phyloP scores from a whole-genome alignment of 2,113 vertebrate genomes.

The Chionis minor region DNA sequence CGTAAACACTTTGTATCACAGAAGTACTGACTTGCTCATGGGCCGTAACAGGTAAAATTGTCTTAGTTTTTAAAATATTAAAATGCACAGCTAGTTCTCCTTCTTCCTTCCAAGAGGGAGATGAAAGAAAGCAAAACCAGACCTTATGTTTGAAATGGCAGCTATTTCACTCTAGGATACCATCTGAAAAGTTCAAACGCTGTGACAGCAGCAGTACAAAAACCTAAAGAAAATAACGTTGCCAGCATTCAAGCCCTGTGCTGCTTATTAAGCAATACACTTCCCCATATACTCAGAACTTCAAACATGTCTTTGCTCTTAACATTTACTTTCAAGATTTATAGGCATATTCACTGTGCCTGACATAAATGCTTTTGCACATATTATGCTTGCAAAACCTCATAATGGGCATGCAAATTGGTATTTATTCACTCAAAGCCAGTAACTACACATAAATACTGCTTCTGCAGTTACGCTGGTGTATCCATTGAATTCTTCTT shows the following conservation, averaged over 20 bases:
- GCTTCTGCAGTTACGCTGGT: neutral
- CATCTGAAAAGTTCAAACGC: neutral
- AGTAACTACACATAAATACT: neutral
- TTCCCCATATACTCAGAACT: neutral
- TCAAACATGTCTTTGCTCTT: conserved; percentile 34
- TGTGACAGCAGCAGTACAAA: neutral
- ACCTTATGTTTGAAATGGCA: neutral
- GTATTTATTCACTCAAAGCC: conserved; percentile 38
- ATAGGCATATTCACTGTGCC: neutral
- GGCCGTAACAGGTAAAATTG: neutral
- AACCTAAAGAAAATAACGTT: neutral
- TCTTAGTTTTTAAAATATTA: neutral
- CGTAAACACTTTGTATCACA: neutral
- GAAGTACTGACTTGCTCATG: neutral
- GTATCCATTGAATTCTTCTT: neutral
- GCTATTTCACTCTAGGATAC: neutral
- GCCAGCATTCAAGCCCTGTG: neutral
- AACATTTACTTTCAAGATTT: conserved; percentile 50
- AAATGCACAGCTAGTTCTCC: neutral
- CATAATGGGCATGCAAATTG: conserved; percentile 32
- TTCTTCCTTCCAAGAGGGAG: neutral
- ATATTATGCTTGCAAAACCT: conserved; percentile 30
- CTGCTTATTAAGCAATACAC: conserved; percentile 22
- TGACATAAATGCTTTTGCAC: conserved; percentile 19
- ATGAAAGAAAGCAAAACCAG: neutral